Conservation (phyloP, 2,113 vertebrate genomes). For the Peromyscus californicus region DNA sequence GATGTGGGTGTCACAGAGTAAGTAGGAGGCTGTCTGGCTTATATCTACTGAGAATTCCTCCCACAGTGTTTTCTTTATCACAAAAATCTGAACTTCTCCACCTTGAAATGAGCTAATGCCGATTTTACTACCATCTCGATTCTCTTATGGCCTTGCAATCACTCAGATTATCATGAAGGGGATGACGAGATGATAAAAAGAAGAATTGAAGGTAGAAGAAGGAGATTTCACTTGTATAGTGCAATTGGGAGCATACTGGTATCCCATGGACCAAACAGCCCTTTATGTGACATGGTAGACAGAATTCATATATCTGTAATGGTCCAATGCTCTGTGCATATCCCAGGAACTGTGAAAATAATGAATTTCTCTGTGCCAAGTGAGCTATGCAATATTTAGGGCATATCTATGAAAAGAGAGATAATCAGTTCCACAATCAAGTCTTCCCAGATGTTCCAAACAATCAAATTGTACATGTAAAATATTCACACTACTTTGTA, state of each 20-base stretch:
- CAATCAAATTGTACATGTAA: neutral
- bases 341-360: neutral
- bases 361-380: neutral
- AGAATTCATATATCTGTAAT: neutral
- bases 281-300: neutral
- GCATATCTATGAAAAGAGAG: neutral
- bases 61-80: conserved; percentile 35
- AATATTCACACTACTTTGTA: neutral
- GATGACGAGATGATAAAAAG: neutral
- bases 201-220: neutral
- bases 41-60: conserved; percentile 49
- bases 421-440: neutral
- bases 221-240: neutral
- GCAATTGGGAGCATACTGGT: too few relatives aligned
- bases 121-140: neutral
- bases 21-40: conserved; percentile 41
- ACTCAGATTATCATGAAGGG: neutral
- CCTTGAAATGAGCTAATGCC: neutral
- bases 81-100: conserved; percentile 39
- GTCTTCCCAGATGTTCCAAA: neutral
- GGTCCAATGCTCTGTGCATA: neutral
- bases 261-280: fast-evolving
- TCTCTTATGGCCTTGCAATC: neutral
- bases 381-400: neutral
- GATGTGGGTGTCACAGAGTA: conserved; percentile 45